Percentiles rank a stretch among this genome's conserved stretches.
phyloP scores from a whole-genome alignment of 2,888 invertebrate species.

The Ornithoptera alexandrae region DNA sequence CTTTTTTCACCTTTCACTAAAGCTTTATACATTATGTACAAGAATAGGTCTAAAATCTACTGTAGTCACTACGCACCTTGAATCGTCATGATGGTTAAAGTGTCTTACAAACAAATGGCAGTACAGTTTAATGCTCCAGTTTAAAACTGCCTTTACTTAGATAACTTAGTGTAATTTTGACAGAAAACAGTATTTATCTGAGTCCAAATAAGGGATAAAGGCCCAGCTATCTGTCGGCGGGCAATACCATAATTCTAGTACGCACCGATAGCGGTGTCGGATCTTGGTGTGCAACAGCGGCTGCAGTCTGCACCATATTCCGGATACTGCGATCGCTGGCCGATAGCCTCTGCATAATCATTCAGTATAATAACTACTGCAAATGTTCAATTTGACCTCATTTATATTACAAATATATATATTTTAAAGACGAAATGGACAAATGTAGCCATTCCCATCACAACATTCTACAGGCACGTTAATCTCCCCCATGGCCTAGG shows the following conservation, averaged over 20 bases:
- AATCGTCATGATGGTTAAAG: too few relatives aligned
- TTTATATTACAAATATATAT: not conserved
- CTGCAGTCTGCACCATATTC: conserved; percentile 6
- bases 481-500: too few relatives aligned
- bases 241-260: conserved; percentile 17
- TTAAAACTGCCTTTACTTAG: conserved; percentile 1
- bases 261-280: conserved; percentile 7
- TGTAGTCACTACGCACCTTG: too few relatives aligned
- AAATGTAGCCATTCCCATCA: too few relatives aligned
- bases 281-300: conserved; percentile 7
- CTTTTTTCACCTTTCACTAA: too few relatives aligned
- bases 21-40: too few relatives aligned
- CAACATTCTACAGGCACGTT: too few relatives aligned
- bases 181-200: conserved; percentile 19
- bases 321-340: conserved; percentile 4
- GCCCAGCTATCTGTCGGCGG: conserved; percentile 17
- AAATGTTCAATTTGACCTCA: not conserved
- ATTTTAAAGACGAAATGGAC: too few relatives aligned
- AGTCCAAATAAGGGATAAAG: conserved; percentile 16
- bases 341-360: conserved; percentile 1
- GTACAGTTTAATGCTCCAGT: not conserved
- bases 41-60: too few relatives aligned
- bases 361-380: not conserved
- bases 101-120: not conserved
- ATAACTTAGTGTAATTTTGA: conserved; percentile 11